Conservation (phyloP, 2,888 invertebrate species). For the Gortyna flavago region DNA sequence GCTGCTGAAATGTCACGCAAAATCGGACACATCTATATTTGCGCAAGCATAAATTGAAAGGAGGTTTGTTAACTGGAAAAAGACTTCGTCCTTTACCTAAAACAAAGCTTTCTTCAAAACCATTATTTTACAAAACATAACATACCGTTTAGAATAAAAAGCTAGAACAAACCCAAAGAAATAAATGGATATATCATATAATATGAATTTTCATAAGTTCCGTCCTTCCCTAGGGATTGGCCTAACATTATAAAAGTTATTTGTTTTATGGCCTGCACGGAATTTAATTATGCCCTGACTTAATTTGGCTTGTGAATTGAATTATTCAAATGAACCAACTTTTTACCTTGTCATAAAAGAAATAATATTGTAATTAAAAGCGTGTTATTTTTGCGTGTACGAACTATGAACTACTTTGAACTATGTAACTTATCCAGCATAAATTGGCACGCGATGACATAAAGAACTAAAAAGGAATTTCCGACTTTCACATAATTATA, state of each 20-base stretch:
- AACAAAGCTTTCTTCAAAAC: not conserved
- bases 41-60: not conserved
- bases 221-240: conserved; percentile 9
- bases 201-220: conserved; percentile 56
- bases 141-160: conserved; percentile 16
- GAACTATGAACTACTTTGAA: conserved; percentile 2
- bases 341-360: conserved; percentile 38
- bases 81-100: not conserved
- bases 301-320: conserved; percentile 48
- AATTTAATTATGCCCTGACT: conserved; percentile 49
- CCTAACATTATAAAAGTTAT: conserved; percentile 45
- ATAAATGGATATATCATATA: conserved; percentile 32
- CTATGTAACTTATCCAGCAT: conserved; percentile 15
- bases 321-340: conserved; percentile 51
- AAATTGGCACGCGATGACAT: conserved; percentile 2
- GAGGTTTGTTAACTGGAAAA: not conserved
- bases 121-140: conserved; percentile 11
- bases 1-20: conserved; percentile 12
- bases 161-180: conserved; percentile 30
- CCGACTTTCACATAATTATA: not conserved
- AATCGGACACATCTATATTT: not conserved
- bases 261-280: conserved; percentile 28
- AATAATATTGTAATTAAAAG: conserved; percentile 36
- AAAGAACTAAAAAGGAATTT: not conserved
- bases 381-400: conserved; percentile 34